Evolutionary conservation across 2,888 invertebrate genomes (phyloP), one percentile per base, ranked within the genome.

Genomic region (Caenorhabditis afra): DNA sequence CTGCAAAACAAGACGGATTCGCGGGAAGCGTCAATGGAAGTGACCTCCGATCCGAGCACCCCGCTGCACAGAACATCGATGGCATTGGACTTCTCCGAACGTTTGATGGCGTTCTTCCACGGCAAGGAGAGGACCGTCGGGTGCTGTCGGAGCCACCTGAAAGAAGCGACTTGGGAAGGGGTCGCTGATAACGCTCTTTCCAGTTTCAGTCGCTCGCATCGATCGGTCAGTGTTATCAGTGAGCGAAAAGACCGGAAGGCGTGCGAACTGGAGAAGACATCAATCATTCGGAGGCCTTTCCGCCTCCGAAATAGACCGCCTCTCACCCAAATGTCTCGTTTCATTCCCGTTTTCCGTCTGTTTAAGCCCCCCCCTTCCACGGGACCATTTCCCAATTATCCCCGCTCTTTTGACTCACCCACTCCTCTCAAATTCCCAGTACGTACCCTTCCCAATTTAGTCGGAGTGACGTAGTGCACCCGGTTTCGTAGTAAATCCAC

Each of bases 41-140:
- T 4, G 49, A 82, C 84, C 71, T 84, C 85, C 90, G 91, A 55
- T 77, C 87, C 86, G 58, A 85, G 70, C 35, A 87, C 83, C 41
- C 86, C 89, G 23, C 86, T 84, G 47, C 88, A 87, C 55, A 90
- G 75, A 57, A 84, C 76, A 65, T 99, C 98, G 87, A 98, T 94
- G 18, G 95, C 96, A 92, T 98, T 99, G 14, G 97, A 94, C 83
- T 94, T 94, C 91, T 97, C 94, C 0, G 98, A 95, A 82, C 98
- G 93, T 88, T 95, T 95, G 5, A 95, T 94, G 45, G 94, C 94
- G 79, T 93, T 93, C 89, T 94, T 94, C 92, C 97, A 97, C 87
- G 94, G 93, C 94, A 96, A 94, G 59, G 92, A 92, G 14, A 93
- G 91, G 3, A 97, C 95, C 85, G 93, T 93, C 3, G 96, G 96